Evolutionary conservation across 2,113 vertebrate genomes (phyloP).

Genomic region (Erpornis zantholeuca): DNA sequence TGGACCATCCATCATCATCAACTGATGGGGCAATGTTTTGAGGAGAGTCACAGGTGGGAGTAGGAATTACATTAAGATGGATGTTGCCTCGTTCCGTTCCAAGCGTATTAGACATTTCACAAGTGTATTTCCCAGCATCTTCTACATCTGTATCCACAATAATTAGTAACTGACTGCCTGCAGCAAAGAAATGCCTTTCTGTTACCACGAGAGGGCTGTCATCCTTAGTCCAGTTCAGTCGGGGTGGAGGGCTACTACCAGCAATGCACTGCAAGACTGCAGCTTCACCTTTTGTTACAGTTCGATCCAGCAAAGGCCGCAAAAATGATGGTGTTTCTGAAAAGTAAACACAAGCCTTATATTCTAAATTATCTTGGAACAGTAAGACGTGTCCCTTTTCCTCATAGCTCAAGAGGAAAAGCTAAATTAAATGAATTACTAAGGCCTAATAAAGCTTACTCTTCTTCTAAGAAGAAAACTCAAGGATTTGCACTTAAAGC

Average conservation of each 20-base stretch:
- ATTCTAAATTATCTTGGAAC: background rate
- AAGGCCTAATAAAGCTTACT: background rate
- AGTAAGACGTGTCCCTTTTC: background rate
- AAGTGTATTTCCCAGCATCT: slow-evolving; percentile 92
- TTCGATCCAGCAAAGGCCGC: slow-evolving; percentile 88
- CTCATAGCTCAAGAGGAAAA: background rate
- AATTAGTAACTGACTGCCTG: slow-evolving; percentile 93
- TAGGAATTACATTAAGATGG: slow-evolving; percentile 85
- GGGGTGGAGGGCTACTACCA: slow-evolving; percentile 88
- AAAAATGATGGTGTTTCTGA: slow-evolving; percentile 93
- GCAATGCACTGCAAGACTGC: slow-evolving; percentile 96
- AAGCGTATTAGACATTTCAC: slow-evolving; percentile 94
- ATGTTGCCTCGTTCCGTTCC: slow-evolving; percentile 91
- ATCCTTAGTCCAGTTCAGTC: slow-evolving; percentile 96
- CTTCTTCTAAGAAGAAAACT: background rate
- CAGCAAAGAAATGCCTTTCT: slow-evolving; percentile 94
- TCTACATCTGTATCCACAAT: slow-evolving; percentile 89
- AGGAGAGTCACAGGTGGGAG: slow-evolving; percentile 90
- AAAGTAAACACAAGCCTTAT: background rate
- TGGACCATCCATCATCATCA: slow-evolving; percentile 91
- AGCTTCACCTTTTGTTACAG: slow-evolving; percentile 90
- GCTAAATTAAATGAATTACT: background rate
- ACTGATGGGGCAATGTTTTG: slow-evolving; percentile 71
- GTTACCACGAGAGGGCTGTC: slow-evolving; percentile 88
- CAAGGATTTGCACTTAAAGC: background rate